phyloP scores from a whole-genome alignment of 2,113 vertebrate species.

The Triplophysa siluroides region DNA sequence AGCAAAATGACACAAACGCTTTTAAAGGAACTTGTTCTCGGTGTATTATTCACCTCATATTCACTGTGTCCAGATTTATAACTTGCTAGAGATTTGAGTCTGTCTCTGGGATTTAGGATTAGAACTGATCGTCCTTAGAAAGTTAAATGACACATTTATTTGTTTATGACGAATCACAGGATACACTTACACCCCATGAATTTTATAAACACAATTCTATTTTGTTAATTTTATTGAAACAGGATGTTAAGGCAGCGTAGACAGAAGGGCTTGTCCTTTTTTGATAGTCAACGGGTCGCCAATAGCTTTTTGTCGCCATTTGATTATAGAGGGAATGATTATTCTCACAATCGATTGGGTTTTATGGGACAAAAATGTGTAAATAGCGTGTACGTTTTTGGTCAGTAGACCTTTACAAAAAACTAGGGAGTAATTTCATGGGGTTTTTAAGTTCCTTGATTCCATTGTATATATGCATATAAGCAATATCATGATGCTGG shows the following conservation, averaged over 20 bases:
- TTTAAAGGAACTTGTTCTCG: conserved; percentile 5
- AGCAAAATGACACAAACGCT: neutral
- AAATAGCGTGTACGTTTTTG: neutral
- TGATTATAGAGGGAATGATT: no score
- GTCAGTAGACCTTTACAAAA: neutral
- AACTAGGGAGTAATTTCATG: neutral
- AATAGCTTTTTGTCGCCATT: neutral
- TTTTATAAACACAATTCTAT: no score
- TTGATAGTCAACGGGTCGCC: no score
- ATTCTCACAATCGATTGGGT: no score
- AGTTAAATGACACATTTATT: neutral
- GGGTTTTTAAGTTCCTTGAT: conserved; percentile 1
- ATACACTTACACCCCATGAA: neutral
- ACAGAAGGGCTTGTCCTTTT: neutral
- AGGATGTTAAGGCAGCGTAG: neutral
- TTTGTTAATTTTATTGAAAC: neutral
- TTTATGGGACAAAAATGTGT: neutral
- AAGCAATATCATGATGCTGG: conserved; percentile 25
- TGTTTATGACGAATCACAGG: neutral
- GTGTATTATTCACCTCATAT: neutral
- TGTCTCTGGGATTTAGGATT: neutral
- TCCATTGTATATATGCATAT: neutral
- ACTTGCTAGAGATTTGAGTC: neutral
- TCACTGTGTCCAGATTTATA: conserved; percentile 25
- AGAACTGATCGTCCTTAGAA: no score